A percentile compares a stretch with the other conserved stretches of the same genome.
phyloP scores from a whole-genome alignment of 2,888 invertebrate genomes.

The Hemistola chrysoprasaria region DNA sequence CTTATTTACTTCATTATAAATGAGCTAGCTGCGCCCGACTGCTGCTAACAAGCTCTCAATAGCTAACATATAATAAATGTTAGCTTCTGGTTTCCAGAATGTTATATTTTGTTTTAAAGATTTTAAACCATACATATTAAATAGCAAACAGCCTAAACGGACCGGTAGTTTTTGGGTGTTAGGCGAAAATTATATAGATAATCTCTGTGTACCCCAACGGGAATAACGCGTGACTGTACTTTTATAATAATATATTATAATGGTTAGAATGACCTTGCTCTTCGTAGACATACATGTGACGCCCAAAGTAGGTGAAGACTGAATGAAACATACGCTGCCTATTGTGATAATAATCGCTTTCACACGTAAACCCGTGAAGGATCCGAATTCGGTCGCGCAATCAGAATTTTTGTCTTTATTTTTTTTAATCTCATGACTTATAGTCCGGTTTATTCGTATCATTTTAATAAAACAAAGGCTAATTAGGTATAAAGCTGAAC shows the following conservation, averaged over 20 bases:
- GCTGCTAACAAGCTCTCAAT: too few relatives aligned
- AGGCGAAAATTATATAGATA: too few relatives aligned
- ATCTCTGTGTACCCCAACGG: too few relatives aligned
- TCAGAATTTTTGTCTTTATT: constrained; percentile 30
- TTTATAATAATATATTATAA: constrained; percentile 1
- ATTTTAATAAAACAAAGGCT: constrained; percentile 28
- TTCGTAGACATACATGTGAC: constrained; percentile 30
- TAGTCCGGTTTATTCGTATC: constrained; percentile 21
- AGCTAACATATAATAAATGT: too few relatives aligned
- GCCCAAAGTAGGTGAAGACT: constrained; percentile 36
- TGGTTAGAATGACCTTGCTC: constrained; percentile 35
- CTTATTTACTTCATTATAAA: too few relatives aligned
- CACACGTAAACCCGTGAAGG: constrained; percentile 38
- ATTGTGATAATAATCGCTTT: constrained; percentile 39
- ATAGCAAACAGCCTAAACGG: too few relatives aligned
- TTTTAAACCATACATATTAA: too few relatives aligned
- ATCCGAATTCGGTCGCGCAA: constrained; percentile 35
- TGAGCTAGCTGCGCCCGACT: too few relatives aligned
- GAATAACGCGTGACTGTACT: too few relatives aligned
- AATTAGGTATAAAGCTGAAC: constrained; percentile 23
- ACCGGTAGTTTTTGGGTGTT: too few relatives aligned
- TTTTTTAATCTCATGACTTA: constrained; percentile 29
- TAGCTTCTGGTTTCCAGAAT: too few relatives aligned
- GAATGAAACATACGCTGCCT: constrained; percentile 27
- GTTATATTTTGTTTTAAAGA: too few relatives aligned